Base-by-base conservation (phyloP, 1,140 invertebrate species). In the Mactra quadrangularis region DNA sequence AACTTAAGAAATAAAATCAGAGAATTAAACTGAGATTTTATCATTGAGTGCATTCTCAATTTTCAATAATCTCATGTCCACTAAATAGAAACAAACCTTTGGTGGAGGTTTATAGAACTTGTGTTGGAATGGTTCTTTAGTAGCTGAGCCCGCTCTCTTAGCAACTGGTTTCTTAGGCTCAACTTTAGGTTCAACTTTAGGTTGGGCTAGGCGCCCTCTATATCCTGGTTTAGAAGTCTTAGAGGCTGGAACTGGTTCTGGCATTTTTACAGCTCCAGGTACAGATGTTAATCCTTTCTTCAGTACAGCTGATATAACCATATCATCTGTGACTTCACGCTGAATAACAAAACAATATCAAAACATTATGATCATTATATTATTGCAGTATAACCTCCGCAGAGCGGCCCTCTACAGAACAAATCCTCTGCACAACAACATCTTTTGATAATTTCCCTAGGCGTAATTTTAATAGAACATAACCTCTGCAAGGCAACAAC, bases 271-370 rank as follows among this genome's bases (percentile, higher is more conserved):
- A 25, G 59, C 78, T 22, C 35, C 68, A 60, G 71, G 68, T 33
- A 70, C 77, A 15, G 45, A 27, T 45, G 64, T 27, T 9, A 68
- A 31, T 17, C 68, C 55, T 17, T 70, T 64, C n/a, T 84, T 85
- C 27, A 85, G 52, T 4, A 83, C 38, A 60, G 85, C 84, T 15
- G 76, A 72, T 38, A 84, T 50, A n/a, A 86, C 83, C 66, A 87
- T 60, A 62, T 86, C 83, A 84, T 87, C 84, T 33, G 86, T 86
- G 19, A 89, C 83, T 76, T 90, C 89, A 50, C 85, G 78, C 89
- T 90, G 45, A 31, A 64, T n/a, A n/a, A 59, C 55, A 79, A 66
- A 68, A 33, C 50, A 70, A 64, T 2, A 60, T 31, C 41, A 82
- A 68, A 47, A 68, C 38, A 50, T 25, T 47, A 68, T 59, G n/a